Evolutionary conservation across 92 coral and sea anemone species (phyloP).

Genomic region (Porites cylindrica): DNA sequence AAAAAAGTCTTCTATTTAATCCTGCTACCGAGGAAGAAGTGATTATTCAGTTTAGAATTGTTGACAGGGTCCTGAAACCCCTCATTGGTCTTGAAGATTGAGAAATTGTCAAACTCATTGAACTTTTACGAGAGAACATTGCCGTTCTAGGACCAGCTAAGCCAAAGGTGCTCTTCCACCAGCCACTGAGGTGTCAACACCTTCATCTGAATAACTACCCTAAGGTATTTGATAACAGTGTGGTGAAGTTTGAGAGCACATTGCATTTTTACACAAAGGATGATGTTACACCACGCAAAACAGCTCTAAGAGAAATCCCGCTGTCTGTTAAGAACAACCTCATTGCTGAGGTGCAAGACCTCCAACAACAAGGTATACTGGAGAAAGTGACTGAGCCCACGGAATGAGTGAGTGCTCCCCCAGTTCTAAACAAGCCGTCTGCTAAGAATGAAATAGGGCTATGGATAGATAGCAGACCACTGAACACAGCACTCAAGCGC

Average conservation of each 20-base stretch:
- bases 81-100: conserved; percentile 1
- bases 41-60: too few relatives aligned
- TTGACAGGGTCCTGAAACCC: not conserved
- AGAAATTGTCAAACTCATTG: conserved; percentile 25
- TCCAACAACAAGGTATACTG: conserved; percentile 8
- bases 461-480: conserved; percentile 35
- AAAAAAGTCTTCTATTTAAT: conserved; percentile 2
- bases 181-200: not conserved
- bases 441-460: conserved; percentile 43
- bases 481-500: not conserved
- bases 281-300: conserved; percentile 16
- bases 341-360: conserved; percentile 13
- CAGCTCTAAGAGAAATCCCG: not conserved
- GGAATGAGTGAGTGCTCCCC: not conserved
- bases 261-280: conserved; percentile 29
- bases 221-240: conserved; percentile 29
- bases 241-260: conserved; percentile 43
- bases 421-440: conserved; percentile 38
- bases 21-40: conserved; percentile 11
- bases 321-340: conserved; percentile 4
- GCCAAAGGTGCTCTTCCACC: not conserved
- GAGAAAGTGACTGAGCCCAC: too few relatives aligned
- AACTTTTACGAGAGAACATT: conserved; percentile 21
- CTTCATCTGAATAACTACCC: conserved; percentile 6
- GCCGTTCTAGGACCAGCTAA: conserved; percentile 11